A percentile compares a stretch with the other conserved stretches of the same genome.
Conservation (phyloP, 2,797 vertebrate species). For the Poecilia gillii region DNA sequence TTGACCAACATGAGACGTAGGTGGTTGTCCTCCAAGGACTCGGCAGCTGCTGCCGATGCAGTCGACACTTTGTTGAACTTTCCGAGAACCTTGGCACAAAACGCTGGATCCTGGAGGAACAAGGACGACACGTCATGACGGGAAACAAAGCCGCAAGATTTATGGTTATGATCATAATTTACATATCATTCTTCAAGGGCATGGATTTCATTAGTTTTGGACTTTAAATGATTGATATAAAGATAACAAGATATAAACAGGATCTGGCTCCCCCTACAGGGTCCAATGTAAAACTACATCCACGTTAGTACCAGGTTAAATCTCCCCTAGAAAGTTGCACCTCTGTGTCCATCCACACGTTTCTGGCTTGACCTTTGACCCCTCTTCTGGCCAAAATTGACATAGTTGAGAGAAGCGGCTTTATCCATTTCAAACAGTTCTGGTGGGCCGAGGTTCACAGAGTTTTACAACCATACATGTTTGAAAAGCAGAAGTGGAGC, state of each 20-base stretch:
- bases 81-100: constrained; percentile 86
- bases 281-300: not conserved
- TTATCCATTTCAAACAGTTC: not conserved
- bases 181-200: not conserved
- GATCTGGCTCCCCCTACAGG: not conserved
- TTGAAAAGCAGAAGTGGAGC: too few relatives aligned
- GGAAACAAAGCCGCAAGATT: not conserved
- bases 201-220: not conserved
- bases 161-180: not conserved
- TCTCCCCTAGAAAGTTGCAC: not conserved
- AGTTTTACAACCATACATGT: too few relatives aligned
- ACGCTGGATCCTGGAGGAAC: constrained; percentile 80
- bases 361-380: not conserved
- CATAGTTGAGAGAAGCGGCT: not conserved
- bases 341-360: not conserved
- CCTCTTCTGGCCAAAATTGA: not conserved
- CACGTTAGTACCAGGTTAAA: not conserved
- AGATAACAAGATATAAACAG: not conserved
- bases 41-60: constrained; percentile 87
- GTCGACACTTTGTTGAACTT: constrained; percentile 95
- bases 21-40: constrained; percentile 89
- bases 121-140: not conserved
- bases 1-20: constrained; percentile 92
- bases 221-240: not conserved
- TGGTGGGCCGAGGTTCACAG: not conserved